Evolutionary conservation across 2,797 vertebrate species (phyloP).

Genomic region (Rhinogobio ventralis): DNA sequence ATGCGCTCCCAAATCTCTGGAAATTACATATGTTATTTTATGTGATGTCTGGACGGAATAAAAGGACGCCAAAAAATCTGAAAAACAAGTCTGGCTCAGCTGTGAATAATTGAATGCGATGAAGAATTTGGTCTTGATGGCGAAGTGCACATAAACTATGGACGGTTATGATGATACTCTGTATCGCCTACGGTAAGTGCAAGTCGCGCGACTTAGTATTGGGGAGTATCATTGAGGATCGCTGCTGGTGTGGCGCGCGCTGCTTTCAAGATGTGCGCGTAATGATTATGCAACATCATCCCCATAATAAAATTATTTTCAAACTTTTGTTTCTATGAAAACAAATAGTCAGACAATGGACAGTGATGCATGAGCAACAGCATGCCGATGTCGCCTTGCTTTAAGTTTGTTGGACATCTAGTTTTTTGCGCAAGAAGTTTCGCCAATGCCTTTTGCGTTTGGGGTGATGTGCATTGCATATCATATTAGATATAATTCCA

Average conservation of each 20-base stretch:
- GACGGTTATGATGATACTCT: conserved; percentile 67
- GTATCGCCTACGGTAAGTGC: conserved; percentile 76
- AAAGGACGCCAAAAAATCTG: conserved; percentile 21
- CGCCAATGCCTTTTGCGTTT: neutral
- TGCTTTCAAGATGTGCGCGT: conserved; percentile 10
- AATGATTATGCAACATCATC: conserved; percentile 42
- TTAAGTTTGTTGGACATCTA: neutral
- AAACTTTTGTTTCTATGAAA: neutral
- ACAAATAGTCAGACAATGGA: neutral
- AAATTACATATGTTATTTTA: conserved; percentile 48
- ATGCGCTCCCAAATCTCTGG: conserved; percentile 60
- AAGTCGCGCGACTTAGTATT: conserved; percentile 67
- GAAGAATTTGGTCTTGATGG: conserved; percentile 46
- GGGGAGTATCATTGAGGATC: conserved; percentile 2
- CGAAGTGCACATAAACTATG: conserved; percentile 65
- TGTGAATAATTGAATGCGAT: neutral
- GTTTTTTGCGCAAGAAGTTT: neutral
- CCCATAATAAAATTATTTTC: neutral
- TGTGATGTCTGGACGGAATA: conserved; percentile 62
- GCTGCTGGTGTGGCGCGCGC: conserved; percentile 48
- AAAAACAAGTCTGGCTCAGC: conserved; percentile 4
- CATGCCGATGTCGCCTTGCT: neutral
- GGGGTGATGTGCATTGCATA: neutral
- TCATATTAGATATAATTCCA: neutral
- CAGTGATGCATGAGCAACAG: neutral